These are phyloP conservation scores for Brachionus plicatilis DNA, from an alignment of 1,140 invertebrate genomes.

Conservation along the genomic window DNA sequence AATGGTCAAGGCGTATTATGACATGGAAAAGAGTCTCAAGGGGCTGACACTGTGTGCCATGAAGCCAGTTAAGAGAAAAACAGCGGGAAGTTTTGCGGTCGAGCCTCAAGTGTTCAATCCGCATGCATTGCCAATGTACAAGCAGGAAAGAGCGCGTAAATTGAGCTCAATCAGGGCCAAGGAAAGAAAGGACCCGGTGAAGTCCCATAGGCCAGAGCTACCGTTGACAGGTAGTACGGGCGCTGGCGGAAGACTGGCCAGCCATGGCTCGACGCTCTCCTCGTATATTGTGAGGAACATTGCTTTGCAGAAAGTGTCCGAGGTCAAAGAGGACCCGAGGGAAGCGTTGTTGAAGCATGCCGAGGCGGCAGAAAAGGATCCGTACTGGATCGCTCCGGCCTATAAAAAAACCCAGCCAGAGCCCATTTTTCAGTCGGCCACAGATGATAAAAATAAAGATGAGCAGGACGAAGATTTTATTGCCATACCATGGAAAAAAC, in stretches of 20 bases:
- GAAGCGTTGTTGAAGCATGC: constrained; percentile 94
- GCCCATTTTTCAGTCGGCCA: constrained; percentile 62
- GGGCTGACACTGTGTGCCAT: constrained; percentile 70
- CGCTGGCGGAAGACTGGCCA: constrained; percentile 83
- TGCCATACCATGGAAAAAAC: constrained; percentile 2
- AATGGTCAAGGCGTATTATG: constrained; percentile 80
- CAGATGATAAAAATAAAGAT: constrained; percentile 15
- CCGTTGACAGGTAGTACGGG: constrained; percentile 77
- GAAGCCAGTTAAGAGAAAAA: constrained; percentile 66
- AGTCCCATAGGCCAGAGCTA: constrained; percentile 84
- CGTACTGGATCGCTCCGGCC: constrained; percentile 88
- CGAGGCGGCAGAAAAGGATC: constrained; percentile 91
- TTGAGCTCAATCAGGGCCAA: constrained; percentile 46
- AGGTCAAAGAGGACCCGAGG: constrained; percentile 91
- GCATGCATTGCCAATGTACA: constrained; percentile 88
- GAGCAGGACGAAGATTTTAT: not conserved
- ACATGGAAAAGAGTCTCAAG: constrained; percentile 70
- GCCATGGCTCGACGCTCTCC: constrained; percentile 88
- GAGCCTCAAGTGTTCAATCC: constrained; percentile 53
- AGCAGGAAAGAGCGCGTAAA: constrained; percentile 81
- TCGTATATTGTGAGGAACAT: constrained; percentile 94
- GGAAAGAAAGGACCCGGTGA: constrained; percentile 51
- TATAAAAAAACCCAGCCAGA: constrained; percentile 69
- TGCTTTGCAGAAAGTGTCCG: constrained; percentile 77
- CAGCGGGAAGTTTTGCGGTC: constrained; percentile 65